Percentiles rank a stretch among this genome's conserved stretches.
phyloP scores from a whole-genome alignment of 2,113 vertebrate genomes.

The Mesembrinibis cayennensis region DNA sequence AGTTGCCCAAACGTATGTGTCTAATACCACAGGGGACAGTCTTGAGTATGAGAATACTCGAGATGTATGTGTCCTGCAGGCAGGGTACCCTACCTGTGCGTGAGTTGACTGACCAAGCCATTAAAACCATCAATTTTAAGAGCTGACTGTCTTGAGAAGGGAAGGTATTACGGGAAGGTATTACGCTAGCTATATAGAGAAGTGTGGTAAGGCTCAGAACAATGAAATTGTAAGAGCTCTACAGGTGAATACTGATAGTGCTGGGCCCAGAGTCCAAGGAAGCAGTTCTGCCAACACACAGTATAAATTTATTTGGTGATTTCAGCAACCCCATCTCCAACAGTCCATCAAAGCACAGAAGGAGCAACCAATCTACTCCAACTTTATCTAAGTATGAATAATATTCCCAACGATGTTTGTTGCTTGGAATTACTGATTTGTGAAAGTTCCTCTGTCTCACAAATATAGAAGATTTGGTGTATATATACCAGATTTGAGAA shows the following conservation, averaged over 20 bases:
- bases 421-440: not conserved
- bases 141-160: not conserved
- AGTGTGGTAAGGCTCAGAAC: not conserved
- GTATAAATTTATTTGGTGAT: not conserved
- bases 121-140: not conserved
- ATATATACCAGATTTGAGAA: not conserved
- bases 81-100: not conserved
- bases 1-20: accelerated
- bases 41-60: too few relatives aligned
- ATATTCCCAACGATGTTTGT: not conserved
- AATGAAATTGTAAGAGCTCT: accelerated
- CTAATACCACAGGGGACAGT: not conserved
- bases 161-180: accelerated
- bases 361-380: not conserved
- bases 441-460: not conserved
- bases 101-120: not conserved
- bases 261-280: not conserved
- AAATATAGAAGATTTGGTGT: not conserved
- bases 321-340: not conserved
- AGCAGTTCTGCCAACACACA: not conserved
- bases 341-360: not conserved
- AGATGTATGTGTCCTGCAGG: not conserved
- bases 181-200: accelerated
- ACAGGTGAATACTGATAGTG: not conserved
- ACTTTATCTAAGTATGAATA: not conserved